Evolutionary conservation across 2,797 vertebrate genomes (phyloP).

Genomic region (Hozukius guyotensis): DNA sequence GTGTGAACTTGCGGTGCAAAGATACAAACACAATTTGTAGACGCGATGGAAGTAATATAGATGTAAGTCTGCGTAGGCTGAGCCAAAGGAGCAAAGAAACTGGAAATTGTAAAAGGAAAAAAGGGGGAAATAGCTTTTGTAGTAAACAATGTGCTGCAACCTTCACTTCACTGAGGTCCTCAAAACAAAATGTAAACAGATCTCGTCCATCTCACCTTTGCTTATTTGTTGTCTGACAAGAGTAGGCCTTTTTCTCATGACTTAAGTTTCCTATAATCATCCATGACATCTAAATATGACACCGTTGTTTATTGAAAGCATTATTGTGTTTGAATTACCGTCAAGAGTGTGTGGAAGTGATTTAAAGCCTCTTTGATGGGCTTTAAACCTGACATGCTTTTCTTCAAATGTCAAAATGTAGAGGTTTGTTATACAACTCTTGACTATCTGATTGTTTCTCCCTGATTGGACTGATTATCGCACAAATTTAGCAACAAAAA

Average conservation of each 20-base stretch:
- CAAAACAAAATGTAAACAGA: conserved; percentile 58
- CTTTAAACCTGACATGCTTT: conserved; percentile 22
- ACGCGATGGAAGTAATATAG: background rate
- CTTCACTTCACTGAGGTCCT: conserved; percentile 19
- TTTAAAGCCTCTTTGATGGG: conserved; percentile 39
- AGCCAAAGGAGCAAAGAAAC: conserved; percentile 1
- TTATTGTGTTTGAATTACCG: conserved; percentile 58
- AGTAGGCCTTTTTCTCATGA: conserved; percentile 26
- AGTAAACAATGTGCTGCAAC: conserved; percentile 31
- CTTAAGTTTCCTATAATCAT: conserved; percentile 50
- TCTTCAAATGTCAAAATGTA: conserved; percentile 26
- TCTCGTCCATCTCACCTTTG: conserved; percentile 13
- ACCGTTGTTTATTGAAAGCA: conserved; percentile 58
- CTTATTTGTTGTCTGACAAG: conserved; percentile 49
- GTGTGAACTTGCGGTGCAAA: background rate
- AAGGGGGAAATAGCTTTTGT: background rate
- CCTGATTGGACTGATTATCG: background rate
- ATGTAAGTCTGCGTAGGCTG: background rate
- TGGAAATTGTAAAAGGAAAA: conserved; percentile 14
- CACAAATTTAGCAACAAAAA: background rate
- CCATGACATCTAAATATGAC: conserved; percentile 59
- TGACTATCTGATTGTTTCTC: background rate
- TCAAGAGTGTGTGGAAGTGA: conserved; percentile 54
- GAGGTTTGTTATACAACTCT: conserved; percentile 30
- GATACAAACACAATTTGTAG: conserved; percentile 4